A percentile compares a stretch with the other conserved stretches of the same genome.
These are phyloP conservation scores for Drepana arcuata DNA, from an alignment of 1,140 invertebrate genomes.

Conservation along the genomic window DNA sequence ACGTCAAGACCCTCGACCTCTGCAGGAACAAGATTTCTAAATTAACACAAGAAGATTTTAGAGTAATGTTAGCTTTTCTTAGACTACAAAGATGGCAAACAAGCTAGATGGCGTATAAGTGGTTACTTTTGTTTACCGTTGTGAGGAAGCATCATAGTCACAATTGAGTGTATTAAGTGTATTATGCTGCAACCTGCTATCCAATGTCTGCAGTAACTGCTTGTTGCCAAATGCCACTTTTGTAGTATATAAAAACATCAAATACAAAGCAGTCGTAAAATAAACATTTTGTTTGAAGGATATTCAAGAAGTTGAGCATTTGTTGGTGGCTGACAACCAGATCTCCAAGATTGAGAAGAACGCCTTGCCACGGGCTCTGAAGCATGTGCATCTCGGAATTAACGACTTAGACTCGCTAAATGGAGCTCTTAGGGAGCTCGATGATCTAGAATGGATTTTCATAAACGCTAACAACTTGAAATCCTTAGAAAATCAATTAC, in stretches of 20 bases:
- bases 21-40: constrained; percentile 78
- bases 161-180: too few relatives aligned
- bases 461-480: constrained; percentile 83
- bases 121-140: too few relatives aligned
- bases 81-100: too few relatives aligned
- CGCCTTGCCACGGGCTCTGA: constrained; percentile 76
- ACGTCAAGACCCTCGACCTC: constrained; percentile 80
- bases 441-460: constrained; percentile 82
- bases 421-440: constrained; percentile 78
- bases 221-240: too few relatives aligned
- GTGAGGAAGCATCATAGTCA: too few relatives aligned
- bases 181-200: too few relatives aligned
- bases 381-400: constrained; percentile 79
- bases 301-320: constrained; percentile 77
- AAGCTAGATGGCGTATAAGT: too few relatives aligned
- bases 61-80: constrained; percentile 22
- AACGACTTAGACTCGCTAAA: constrained; percentile 83
- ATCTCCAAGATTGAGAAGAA: constrained; percentile 78
- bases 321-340: constrained; percentile 80
- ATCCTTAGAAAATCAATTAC: constrained; percentile 81
- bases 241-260: too few relatives aligned
- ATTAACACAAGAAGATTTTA: constrained; percentile 51
- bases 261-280: too few relatives aligned
- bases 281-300: constrained; percentile 74
- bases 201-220: too few relatives aligned